Evolutionary conservation across 2,888 invertebrate genomes (phyloP).

Genomic region (Tethea ocularis): DNA sequence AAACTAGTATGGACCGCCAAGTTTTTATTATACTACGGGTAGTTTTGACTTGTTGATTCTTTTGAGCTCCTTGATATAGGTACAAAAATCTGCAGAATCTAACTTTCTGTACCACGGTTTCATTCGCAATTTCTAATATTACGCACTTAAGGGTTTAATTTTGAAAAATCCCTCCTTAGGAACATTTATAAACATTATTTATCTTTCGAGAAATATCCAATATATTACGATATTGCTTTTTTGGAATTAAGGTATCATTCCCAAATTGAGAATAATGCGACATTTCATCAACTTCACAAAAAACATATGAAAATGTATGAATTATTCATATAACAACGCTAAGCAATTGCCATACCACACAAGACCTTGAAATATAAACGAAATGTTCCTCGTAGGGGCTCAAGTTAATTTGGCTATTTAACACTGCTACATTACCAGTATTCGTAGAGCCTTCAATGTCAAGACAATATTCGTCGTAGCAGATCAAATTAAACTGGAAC

Average conservation of each 20-base stretch:
- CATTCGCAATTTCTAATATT: too few species aligned
- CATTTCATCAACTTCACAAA: conserved; percentile 48
- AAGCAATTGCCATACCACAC: conserved; percentile 25
- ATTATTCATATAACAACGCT: conserved; percentile 57
- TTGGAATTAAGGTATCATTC: conserved; percentile 57
- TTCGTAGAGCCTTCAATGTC: conserved; percentile 20
- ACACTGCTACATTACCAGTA: not conserved
- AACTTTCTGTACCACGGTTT: too few species aligned
- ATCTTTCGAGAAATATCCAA: too few species aligned
- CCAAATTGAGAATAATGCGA: conserved; percentile 74
- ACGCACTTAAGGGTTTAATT: too few species aligned
- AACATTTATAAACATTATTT: too few species aligned
- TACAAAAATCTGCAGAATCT: not conserved
- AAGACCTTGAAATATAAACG: not conserved
- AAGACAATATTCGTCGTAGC: conserved; percentile 6
- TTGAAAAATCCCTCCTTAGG: too few species aligned
- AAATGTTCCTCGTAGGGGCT: not conserved
- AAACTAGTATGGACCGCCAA: conserved; percentile 30
- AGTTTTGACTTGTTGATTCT: conserved; percentile 44
- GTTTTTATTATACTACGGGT: conserved; percentile 28
- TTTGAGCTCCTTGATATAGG: conserved; percentile 16
- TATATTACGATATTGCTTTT: conserved; percentile 16
- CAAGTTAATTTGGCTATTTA: not conserved
- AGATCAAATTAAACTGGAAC: conserved; percentile 23
- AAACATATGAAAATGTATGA: conserved; percentile 53